Conservation (phyloP, 2,797 vertebrate genomes). For the Semaprochilodus insignis region DNA sequence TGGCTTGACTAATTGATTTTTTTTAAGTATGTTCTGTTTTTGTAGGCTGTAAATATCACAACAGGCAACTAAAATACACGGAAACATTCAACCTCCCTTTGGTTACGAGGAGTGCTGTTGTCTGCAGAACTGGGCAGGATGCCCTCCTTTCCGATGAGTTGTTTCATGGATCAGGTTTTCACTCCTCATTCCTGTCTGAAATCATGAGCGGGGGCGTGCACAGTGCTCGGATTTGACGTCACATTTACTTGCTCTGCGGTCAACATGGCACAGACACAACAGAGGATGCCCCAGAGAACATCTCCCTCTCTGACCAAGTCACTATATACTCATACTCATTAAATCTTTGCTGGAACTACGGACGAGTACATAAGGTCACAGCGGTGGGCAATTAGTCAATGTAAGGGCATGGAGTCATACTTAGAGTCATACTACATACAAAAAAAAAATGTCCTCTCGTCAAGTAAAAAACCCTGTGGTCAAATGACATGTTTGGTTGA, state of each 20-base stretch:
- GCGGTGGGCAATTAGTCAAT: slow-evolving; percentile 14
- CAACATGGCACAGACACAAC: slow-evolving; percentile 61
- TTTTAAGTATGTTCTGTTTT: not conserved
- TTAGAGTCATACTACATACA: too few relatives aligned
- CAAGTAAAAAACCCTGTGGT: too few relatives aligned
- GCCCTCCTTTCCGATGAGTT: slow-evolving; percentile 70
- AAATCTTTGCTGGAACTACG: slow-evolving; percentile 20
- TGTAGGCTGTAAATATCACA: slow-evolving; percentile 32
- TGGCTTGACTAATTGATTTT: too few relatives aligned
- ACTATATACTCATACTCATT: slow-evolving; percentile 15
- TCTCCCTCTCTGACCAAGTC: slow-evolving; percentile 42
- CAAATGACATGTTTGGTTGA: too few relatives aligned
- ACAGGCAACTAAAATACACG: slow-evolving; percentile 48
- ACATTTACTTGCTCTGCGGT: slow-evolving; percentile 77
- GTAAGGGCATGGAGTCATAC: too few relatives aligned
- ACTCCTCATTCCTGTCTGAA: slow-evolving; percentile 76
- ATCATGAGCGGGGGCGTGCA: slow-evolving; percentile 64
- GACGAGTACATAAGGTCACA: slow-evolving; percentile 64
- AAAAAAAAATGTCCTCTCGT: too few relatives aligned
- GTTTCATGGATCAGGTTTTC: slow-evolving; percentile 77
- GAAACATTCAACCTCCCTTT: slow-evolving; percentile 69
- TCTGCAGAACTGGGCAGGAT: slow-evolving; percentile 74
- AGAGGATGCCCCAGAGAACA: slow-evolving; percentile 45
- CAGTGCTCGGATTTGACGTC: slow-evolving; percentile 70
- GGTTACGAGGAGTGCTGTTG: slow-evolving; percentile 78